Base-by-base conservation (phyloP, 2,797 vertebrate genomes). In the Aplochiton taeniatus region DNA sequence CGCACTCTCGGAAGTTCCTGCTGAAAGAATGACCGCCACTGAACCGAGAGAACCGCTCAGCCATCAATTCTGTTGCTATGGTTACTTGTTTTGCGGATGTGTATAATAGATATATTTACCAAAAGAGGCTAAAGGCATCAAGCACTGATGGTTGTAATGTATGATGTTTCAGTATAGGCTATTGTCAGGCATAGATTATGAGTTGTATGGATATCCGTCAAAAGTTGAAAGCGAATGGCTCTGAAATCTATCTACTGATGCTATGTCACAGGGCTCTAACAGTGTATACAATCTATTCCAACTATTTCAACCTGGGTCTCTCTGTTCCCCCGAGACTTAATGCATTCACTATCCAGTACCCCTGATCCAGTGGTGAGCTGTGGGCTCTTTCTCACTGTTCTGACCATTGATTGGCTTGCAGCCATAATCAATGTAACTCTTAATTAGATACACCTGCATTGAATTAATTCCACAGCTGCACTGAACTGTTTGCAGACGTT, bases 1-100 rank as follows among this genome's bases (percentile, higher is more conserved):
- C n/a, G n/a, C n/a, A n/a, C 78, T 79, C 81, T 80, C 83, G 83
- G 80, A 90, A 88, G 73, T 85, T 89, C 78, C 71, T 65, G 73
- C 70, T 62, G 14, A 86, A 83, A 80, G 75, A 88, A 83, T 84
- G 87, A 88, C 76, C 81, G 79, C 87, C 77, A 77, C 69, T 61
- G 65, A 88, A 82, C 57, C 55, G 72, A 87, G 71, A 6, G 62
- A 87, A 74, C 74, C 61, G 79, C 73, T 90, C 83, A 85, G 88
- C 74, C 81, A 65, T 70, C 85, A 84, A 86, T 87, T 88, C 83
- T 85, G 91, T 91, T 93, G 88, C 89, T 83, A 91, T 92, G 91
- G 91, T 91, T 86, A 91, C 91, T 82, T 85, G 77, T 88, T 92
- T 92, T 87, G 85, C 88, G 78, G 85, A 87, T 84, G 87, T 88